phyloP scores from a whole-genome alignment of 2,113 vertebrate species.

The Lipotes vexillifer region DNA sequence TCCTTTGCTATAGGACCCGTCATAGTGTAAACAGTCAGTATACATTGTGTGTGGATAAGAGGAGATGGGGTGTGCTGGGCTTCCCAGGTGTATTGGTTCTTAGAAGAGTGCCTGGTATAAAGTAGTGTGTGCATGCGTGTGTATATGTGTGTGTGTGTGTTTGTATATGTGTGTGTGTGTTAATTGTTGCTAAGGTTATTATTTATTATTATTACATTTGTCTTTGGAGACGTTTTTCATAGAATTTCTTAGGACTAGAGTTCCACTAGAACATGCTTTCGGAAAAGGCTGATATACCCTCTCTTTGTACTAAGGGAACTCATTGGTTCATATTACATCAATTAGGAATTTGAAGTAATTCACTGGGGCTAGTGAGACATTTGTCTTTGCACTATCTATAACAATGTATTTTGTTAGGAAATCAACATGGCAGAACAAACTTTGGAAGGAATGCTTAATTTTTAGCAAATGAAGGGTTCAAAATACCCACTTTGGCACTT shows the following conservation, averaged over 20 bases:
- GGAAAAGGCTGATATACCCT: not conserved
- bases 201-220: not conserved
- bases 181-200: not conserved
- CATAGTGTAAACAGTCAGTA: not conserved
- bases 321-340: not conserved
- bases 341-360: not conserved
- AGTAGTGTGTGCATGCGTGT: not conserved
- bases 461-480: not conserved
- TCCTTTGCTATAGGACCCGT: not conserved
- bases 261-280: too few species aligned
- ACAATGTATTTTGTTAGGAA: not conserved
- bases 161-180: not conserved
- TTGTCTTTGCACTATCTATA: not conserved
- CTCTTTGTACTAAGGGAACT: not conserved
- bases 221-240: not conserved
- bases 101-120: not conserved
- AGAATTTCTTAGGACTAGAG: not conserved
- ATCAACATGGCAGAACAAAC: not conserved
- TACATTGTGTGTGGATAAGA: fast-evolving
- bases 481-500: not conserved
- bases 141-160: not conserved
- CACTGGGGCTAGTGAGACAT: not conserved
- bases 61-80: too few species aligned
- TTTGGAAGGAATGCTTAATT: not conserved
- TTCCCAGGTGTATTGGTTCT: not conserved